Base-by-base conservation (phyloP, 2,888 invertebrate genomes). In the Erebia palarica region DNA sequence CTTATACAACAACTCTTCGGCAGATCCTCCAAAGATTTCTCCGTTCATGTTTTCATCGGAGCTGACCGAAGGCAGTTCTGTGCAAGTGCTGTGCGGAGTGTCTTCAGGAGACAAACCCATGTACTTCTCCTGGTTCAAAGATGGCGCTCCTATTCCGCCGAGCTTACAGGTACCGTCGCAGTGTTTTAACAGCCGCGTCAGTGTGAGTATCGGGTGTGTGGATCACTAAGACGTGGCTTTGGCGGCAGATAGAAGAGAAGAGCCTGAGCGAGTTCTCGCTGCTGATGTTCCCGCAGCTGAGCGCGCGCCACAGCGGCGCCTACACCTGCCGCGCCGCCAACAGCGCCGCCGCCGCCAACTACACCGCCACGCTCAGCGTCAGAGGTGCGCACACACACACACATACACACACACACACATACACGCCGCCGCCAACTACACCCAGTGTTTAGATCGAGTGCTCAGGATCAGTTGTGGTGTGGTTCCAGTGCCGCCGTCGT, bases 1-100 rank as follows among this genome's bases (percentile, higher is more conserved):
- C 4, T 14, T 1, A 58, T 10, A 14, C 27, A 5, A 36, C 7
- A 7, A 44, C 42, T 44, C 42, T 10, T 66, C 65, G 55, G 0
- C 83, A 95, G 95, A 95, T 91, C 97, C 97, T 3, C 97, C 97
- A n/a, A 95, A 97, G 80, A 96, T 97, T 83, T 97, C 97, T 77
- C 96, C 97, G 49, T 97, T 98, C 87, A 95, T 95, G 68, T 98
- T 98, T 85, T 97, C 97, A 0, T 94, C 96, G 79, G 96, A 96
- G 84, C 93, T 97, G 69, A 96, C 96, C 84, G 96, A 97, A 90
- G 96, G 97, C 77, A 96, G 97, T 84, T 92, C 97, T 68, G 96
- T 96, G 76, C 96, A 97, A 85, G 96, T 97, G 70, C 95, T 97
- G 11, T 97, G 97, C 85, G 96, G 96, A 65, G 96, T 97, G 71